Conservation (phyloP, 2,113 vertebrate species). For the Stictonetta naevosa region DNA sequence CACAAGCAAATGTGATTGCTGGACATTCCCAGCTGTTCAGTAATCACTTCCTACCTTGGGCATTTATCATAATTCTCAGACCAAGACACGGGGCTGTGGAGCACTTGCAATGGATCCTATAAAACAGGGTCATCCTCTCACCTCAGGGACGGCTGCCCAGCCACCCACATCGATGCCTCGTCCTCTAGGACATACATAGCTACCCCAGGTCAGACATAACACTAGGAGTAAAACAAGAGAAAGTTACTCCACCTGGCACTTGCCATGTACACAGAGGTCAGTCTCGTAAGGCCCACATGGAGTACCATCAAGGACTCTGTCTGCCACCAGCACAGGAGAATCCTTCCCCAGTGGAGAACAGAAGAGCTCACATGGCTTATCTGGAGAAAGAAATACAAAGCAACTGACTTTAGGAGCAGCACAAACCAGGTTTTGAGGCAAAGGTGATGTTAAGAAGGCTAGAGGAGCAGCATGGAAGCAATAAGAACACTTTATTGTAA, state of each 20-base stretch:
- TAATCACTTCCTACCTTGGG: not conserved
- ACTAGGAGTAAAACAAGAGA: conserved; percentile 21
- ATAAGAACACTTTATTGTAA: not conserved
- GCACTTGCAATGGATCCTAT: not conserved
- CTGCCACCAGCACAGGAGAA: conserved; percentile 84
- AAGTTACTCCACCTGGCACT: conserved; percentile 87
- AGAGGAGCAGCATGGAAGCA: not conserved
- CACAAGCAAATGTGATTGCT: not conserved
- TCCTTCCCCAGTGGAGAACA: conserved; percentile 90
- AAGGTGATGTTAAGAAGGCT: not conserved
- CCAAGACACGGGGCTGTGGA: not conserved
- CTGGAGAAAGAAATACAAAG: conserved; percentile 71
- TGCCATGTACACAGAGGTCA: conserved; percentile 94
- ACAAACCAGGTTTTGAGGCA: not conserved
- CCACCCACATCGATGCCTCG: not conserved
- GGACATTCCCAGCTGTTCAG: conserved; percentile 36
- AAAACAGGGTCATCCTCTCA: not conserved
- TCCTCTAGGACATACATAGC: not conserved
- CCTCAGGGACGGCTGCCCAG: not conserved
- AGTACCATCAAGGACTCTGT: conserved; percentile 94
- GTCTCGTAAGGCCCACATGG: conserved; percentile 94
- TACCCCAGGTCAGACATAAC: not conserved
- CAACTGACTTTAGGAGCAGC: not conserved
- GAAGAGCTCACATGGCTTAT: conserved; percentile 92
- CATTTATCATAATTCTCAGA: not conserved